Evolutionary conservation across 2,888 invertebrate species (phyloP).

Genomic region (Eupithecia inturbata): DNA sequence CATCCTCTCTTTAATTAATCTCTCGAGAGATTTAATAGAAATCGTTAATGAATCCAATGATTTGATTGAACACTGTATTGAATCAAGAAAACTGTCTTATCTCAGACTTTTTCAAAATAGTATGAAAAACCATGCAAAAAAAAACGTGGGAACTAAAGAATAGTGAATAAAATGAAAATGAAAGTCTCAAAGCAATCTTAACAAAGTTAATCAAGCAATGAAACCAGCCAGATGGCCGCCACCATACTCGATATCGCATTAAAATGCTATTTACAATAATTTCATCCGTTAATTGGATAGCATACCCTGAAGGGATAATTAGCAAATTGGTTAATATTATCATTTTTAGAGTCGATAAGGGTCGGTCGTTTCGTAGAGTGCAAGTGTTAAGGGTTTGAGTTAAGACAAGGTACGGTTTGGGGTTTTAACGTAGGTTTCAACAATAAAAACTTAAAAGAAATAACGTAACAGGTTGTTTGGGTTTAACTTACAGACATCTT

Average conservation of each 20-base stretch:
- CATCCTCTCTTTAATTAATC: too few relatives aligned
- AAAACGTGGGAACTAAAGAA: too few relatives aligned
- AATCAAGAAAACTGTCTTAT: too few relatives aligned
- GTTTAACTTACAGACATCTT: not conserved
- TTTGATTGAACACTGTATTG: too few relatives aligned
- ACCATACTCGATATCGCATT: conserved; percentile 56
- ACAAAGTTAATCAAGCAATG: conserved; percentile 66
- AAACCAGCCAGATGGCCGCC: conserved; percentile 67
- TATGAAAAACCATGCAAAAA: too few relatives aligned
- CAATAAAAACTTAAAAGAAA: not conserved
- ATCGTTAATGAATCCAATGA: too few relatives aligned
- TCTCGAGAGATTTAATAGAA: too few relatives aligned
- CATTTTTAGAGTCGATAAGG: conserved; percentile 42
- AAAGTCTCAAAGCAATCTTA: conserved; percentile 50
- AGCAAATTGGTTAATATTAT: conserved; percentile 72
- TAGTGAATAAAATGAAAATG: conserved; percentile 45
- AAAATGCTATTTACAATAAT: conserved; percentile 73
- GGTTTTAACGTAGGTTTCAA: too few relatives aligned
- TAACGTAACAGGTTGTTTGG: not conserved
- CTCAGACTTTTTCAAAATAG: too few relatives aligned
- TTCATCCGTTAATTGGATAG: conserved; percentile 74
- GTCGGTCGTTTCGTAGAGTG: conserved; percentile 32
- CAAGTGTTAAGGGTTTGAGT: conserved; percentile 22
- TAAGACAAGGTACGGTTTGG: not conserved
- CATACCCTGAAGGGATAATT: conserved; percentile 62